Evolutionary conservation across 2,113 vertebrate species (phyloP).

Genomic region (Nematolebias whitei): DNA sequence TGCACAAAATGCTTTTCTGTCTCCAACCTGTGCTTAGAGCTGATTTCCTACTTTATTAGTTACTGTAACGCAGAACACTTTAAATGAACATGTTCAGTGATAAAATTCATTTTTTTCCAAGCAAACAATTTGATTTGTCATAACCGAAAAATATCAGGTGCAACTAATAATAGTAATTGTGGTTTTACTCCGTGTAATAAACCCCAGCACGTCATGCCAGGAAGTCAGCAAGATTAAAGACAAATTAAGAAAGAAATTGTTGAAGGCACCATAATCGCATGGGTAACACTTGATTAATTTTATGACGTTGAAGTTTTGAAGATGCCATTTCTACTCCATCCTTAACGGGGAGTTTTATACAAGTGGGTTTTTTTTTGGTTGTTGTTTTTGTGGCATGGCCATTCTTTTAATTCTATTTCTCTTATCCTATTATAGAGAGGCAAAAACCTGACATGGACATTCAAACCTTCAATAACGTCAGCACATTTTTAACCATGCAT

Average conservation of each 20-base stretch:
- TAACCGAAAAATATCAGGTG: conserved; percentile 15
- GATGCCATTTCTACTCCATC: neutral
- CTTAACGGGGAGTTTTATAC: neutral
- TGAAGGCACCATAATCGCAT: conserved; percentile 1
- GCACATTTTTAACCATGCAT: neutral
- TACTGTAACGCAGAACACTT: neutral
- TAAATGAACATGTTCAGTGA: neutral
- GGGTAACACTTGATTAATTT: conserved; percentile 1
- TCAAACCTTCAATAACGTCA: conserved; percentile 8
- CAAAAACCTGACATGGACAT: neutral
- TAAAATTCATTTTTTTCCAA: conserved; percentile 9
- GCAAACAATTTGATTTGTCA: conserved; percentile 8
- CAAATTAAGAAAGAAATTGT: neutral
- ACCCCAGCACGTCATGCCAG: neutral
- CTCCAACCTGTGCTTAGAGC: neutral
- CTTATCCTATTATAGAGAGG: neutral
- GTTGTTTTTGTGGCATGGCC: neutral
- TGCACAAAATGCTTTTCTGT: conserved; percentile 10
- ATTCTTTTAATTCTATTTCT: neutral
- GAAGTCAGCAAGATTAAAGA: neutral
- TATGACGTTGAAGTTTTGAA: neutral
- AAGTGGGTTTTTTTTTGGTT: neutral
- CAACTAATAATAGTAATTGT: conserved; percentile 9
- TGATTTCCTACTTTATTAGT: conserved; percentile 8
- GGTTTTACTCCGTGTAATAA: neutral